These are phyloP conservation scores for Scolanthus callimorphus DNA, from an alignment of 92 coral and sea anemone species.

Conservation along the genomic window DNA sequence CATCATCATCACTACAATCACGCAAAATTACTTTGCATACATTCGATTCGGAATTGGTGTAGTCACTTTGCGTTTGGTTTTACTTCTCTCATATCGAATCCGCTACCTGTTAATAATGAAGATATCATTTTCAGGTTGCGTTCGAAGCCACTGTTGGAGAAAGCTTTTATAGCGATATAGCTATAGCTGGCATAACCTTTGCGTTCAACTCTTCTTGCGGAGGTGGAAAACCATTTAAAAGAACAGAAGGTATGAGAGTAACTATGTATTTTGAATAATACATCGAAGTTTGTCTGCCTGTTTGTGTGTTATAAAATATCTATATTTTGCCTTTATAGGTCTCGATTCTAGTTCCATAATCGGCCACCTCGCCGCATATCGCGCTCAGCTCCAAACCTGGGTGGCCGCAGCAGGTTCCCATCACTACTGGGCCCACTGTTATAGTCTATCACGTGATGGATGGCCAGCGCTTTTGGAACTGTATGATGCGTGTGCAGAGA, in stretches of 20 bases:
- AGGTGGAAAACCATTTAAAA: not conserved
- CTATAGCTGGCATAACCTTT: constrained; percentile 6
- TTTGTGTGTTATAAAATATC: not conserved
- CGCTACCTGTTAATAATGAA: not conserved
- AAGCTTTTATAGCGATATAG: constrained; percentile 22
- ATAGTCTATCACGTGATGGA: constrained; percentile 24
- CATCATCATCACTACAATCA: no score
- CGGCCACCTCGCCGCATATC: constrained; percentile 39
- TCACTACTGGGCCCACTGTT: constrained; percentile 49
- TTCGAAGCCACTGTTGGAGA: constrained; percentile 52
- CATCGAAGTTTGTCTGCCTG: not conserved
- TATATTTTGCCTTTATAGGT: constrained; percentile 3
- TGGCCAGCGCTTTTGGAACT: constrained; percentile 29
- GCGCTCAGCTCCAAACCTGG: constrained; percentile 33
- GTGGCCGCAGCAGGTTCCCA: constrained; percentile 11
- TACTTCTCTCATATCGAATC: not conserved
- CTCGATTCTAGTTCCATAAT: constrained; percentile 43
- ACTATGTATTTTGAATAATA: not conserved
- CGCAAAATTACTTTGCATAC: no score
- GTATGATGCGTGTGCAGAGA: constrained; percentile 45
- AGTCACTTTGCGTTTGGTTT: no score
- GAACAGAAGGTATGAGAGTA: not conserved
- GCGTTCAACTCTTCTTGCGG: not conserved
- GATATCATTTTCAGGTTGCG: constrained; percentile 12
- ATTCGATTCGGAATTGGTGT: no score